Percentiles rank a stretch among this genome's conserved stretches.
phyloP scores from a whole-genome alignment of 2,888 invertebrate genomes.

The Ormyrus labotus region DNA sequence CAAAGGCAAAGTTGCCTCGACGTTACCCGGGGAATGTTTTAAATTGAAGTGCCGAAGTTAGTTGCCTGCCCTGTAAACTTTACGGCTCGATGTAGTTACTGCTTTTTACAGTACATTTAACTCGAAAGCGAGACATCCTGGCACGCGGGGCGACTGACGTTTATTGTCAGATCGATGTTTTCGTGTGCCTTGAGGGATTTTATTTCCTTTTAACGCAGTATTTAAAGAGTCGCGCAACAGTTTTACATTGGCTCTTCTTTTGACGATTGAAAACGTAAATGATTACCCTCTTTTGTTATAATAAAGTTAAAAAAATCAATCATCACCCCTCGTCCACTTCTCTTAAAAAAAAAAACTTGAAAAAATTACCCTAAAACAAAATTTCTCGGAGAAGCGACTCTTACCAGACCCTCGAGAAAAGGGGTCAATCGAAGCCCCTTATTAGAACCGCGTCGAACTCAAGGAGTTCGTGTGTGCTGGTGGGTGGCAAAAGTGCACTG shows the following conservation, averaged over 20 bases:
- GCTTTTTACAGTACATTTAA: background rate
- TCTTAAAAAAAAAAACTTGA: too few relatives aligned
- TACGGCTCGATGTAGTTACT: background rate
- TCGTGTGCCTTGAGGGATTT: too few relatives aligned
- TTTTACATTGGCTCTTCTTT: too few relatives aligned
- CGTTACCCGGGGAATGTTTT: background rate
- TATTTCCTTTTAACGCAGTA: too few relatives aligned
- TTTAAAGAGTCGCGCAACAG: too few relatives aligned
- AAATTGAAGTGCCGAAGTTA: background rate
- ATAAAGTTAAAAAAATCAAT: background rate
- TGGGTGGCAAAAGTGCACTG: conserved; percentile 24
- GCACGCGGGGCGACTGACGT: too few relatives aligned
- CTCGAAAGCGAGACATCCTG: background rate
- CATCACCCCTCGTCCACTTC: background rate
- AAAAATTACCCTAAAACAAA: too few relatives aligned
- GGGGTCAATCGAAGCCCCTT: conserved; percentile 41
- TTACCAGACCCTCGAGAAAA: background rate
- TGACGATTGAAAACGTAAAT: too few relatives aligned
- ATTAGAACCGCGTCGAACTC: background rate
- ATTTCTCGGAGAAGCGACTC: background rate
- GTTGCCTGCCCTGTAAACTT: background rate
- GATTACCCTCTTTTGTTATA: too few relatives aligned
- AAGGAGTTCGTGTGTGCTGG: background rate
- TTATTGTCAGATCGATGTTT: too few relatives aligned
- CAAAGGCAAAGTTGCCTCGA: background rate